phyloP scores from a whole-genome alignment of 2,888 invertebrate genomes.

The Cacoxenus indagator region DNA sequence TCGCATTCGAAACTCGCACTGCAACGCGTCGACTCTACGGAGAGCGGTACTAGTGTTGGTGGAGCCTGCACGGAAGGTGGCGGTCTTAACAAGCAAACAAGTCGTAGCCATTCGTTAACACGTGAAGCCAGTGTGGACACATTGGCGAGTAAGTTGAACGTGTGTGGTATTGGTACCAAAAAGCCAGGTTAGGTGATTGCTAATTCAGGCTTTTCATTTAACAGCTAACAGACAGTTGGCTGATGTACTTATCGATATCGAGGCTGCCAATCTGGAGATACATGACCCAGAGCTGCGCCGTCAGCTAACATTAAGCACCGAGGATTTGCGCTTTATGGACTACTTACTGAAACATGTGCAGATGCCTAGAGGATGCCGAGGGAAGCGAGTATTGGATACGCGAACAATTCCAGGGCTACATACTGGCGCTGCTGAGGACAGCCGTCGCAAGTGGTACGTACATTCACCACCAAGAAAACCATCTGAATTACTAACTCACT shows the following conservation, averaged over 20 bases:
- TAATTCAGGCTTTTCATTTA: too few species aligned
- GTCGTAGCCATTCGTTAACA: conserved; percentile 73
- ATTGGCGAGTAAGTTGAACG: conserved; percentile 71
- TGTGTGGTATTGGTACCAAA: neutral
- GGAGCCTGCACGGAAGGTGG: conserved; percentile 37
- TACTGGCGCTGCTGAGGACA: conserved; percentile 85
- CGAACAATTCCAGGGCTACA: conserved; percentile 90
- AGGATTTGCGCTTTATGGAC: conserved; percentile 96
- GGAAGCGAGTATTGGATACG: conserved; percentile 98
- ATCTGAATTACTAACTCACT: too few species aligned
- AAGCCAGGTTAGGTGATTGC: too few species aligned
- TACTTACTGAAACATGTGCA: conserved; percentile 86
- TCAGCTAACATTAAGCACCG: conserved; percentile 90
- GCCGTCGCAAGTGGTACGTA: conserved; percentile 70
- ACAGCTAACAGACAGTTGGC: conserved; percentile 84
- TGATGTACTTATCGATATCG: conserved; percentile 92
- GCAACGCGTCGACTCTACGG: conserved; percentile 63
- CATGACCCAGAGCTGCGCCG: conserved; percentile 83
- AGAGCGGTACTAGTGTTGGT: conserved; percentile 37
- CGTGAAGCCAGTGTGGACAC: conserved; percentile 80
- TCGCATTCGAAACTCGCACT: conserved; percentile 41
- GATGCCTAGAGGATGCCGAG: conserved; percentile 79
- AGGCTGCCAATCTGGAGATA: conserved; percentile 87
- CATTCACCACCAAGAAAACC: too few species aligned
- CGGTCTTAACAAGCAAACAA: conserved; percentile 56